These are phyloP conservation scores for Oryctolagus cuniculus DNA, from an alignment of 2,113 vertebrate genomes.

Conservation along the genomic window DNA sequence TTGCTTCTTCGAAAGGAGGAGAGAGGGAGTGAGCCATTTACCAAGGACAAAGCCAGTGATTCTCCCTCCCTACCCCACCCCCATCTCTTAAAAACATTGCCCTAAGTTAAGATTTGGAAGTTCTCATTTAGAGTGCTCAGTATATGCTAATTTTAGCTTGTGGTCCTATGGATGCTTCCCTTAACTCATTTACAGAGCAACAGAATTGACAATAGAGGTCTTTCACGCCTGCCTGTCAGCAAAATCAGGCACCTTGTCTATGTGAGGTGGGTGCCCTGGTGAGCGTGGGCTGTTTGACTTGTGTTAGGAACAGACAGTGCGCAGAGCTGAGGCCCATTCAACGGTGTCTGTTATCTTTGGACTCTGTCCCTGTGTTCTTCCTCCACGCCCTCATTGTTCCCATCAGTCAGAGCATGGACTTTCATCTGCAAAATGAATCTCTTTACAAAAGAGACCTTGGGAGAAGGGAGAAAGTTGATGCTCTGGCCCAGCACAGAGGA, in stretches of 20 bases:
- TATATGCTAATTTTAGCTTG: constrained; percentile 3
- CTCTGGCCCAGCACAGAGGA: background rate
- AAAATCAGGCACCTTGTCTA: background rate
- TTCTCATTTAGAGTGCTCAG: background rate
- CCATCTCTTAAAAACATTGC: background rate
- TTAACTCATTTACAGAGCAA: background rate
- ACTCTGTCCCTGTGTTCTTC: background rate
- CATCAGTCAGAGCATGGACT: background rate
- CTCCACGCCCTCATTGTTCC: background rate
- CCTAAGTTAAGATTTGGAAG: constrained; percentile 3
- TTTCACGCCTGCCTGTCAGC: background rate
- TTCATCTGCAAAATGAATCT: constrained; percentile 37
- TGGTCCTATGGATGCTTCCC: background rate
- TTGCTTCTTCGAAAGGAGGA: background rate
- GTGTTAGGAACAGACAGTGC: background rate
- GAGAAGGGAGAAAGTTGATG: constrained; percentile 25
- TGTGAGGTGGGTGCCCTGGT: accelerated
- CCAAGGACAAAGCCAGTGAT: background rate
- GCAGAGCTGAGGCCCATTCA: background rate
- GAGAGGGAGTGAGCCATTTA: background rate
- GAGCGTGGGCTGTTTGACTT: background rate
- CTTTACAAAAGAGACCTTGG: background rate
- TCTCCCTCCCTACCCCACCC: no score
- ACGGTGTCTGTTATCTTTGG: constrained; percentile 33
- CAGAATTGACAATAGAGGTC: background rate